Evolutionary conservation across 2,888 invertebrate species (phyloP), one percentile per base, ranked within the genome.

Genomic region (Deilephila elpenor): DNA sequence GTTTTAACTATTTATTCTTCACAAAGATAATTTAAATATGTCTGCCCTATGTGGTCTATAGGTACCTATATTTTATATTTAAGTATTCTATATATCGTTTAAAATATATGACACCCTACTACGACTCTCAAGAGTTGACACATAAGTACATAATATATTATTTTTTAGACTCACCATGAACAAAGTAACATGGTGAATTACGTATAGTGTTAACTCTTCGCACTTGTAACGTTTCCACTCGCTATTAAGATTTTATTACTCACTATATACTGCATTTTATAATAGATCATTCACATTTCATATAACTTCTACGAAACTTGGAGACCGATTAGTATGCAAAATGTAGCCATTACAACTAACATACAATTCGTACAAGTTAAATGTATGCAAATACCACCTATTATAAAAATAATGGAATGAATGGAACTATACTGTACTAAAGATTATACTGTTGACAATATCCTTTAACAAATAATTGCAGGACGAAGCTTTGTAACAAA

Each of bases 211-310:
- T 51, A 25, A 25, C 25, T 67, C 73, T 17, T 67, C 71, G 74
- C 78, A 79, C 76, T 74, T 79, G 73, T 77, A 80, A 67, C 34
- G 59, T 72, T 76, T 75, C 71, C 74, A 77, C 74, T 75, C 37
- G 72, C 32, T 72, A 60, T 71, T 62, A 64, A 72, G 72, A 53
- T 72, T 59, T 74, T 64, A 73, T 60, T 74, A 75, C 70, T 73
- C 70, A 71, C 60, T 64, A 71, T 51, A 25, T 51, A 56, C 56
- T 51, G 67, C 67, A 67, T 44, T 44, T 32, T 20, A 14, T 17
- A 37, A 64, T 11, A 67, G 5, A 44, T 20, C 11, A n/a, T 64
- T 20, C 37, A 44, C 67, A n/a, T 61, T 61, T 29, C 29, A 61
- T 61, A 61, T 29, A 61, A 67, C n/a, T 62, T 34, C 8, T 44